Percentiles rank a stretch among this genome's conserved stretches.
These are phyloP conservation scores for Rhipidura dahli DNA, from an alignment of 2,113 vertebrate species.

Conservation along the genomic window DNA sequence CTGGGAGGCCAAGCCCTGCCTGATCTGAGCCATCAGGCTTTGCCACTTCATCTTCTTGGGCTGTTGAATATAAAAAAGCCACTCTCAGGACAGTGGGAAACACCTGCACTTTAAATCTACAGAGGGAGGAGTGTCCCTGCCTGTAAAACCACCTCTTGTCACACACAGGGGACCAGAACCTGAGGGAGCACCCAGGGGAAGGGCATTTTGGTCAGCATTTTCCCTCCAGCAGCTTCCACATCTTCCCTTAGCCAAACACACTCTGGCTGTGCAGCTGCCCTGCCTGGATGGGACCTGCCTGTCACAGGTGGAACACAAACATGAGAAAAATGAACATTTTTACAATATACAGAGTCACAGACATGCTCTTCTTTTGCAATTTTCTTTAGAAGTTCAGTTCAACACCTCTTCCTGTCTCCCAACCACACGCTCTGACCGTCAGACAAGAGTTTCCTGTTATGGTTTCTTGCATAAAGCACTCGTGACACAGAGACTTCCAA, in stretches of 20 bases:
- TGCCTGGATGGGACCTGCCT: not conserved
- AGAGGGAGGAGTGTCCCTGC: not conserved
- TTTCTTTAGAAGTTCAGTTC: not conserved
- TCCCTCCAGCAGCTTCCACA: not conserved
- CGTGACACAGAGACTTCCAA: accelerated
- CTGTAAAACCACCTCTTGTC: not conserved
- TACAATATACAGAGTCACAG: not conserved
- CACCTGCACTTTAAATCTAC: not conserved
- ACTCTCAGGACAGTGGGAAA: not conserved
- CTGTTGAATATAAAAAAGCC: not conserved
- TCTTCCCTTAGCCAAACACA: not conserved
- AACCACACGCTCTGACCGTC: not conserved
- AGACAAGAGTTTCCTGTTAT: not conserved
- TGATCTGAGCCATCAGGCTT: not conserved
- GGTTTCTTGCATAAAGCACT: not conserved
- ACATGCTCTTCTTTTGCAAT: not conserved
- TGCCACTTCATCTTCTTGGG: not conserved
- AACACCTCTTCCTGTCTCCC: not conserved
- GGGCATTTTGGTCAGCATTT: not conserved
- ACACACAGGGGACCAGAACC: not conserved
- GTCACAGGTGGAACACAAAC: not conserved
- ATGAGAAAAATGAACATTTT: not conserved
- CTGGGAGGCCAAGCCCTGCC: not conserved
- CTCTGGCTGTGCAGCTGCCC: not conserved
- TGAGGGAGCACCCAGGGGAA: not conserved